These are phyloP conservation scores for Epinotia ramella DNA, from an alignment of 2,888 invertebrate genomes.

Conservation along the genomic window DNA sequence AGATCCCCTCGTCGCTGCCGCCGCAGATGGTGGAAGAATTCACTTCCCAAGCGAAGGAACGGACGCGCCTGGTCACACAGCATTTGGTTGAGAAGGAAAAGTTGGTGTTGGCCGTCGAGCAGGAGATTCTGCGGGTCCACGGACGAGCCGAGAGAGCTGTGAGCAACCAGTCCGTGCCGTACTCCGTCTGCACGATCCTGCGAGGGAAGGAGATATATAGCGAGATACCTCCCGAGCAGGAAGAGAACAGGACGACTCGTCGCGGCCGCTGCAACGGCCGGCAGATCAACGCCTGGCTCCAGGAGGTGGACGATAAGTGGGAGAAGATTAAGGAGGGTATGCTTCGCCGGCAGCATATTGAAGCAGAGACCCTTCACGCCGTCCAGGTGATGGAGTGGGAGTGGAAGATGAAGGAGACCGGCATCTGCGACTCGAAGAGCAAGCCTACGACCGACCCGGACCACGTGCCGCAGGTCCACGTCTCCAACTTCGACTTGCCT, in stretches of 20 bases:
- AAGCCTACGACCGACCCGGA: slow-evolving; percentile 90
- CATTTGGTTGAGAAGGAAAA: slow-evolving; percentile 94
- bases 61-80: slow-evolving; percentile 77
- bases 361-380: slow-evolving; percentile 94
- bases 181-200: slow-evolving; percentile 94
- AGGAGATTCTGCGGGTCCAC: slow-evolving; percentile 95
- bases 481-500: slow-evolving; percentile 84
- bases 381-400: slow-evolving; percentile 97
- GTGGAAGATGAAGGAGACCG: slow-evolving; percentile 93
- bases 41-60: slow-evolving; percentile 91
- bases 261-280: slow-evolving; percentile 94
- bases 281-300: slow-evolving; percentile 93
- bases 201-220: slow-evolving; percentile 96
- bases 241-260: slow-evolving; percentile 91
- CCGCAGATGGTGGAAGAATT: slow-evolving; percentile 90
- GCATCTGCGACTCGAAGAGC: slow-evolving; percentile 90
- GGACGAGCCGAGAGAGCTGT: slow-evolving; percentile 93
- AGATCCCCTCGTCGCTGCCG: slow-evolving; percentile 86
- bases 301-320: slow-evolving; percentile 97
- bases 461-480: slow-evolving; percentile 94
- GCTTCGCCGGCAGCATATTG: slow-evolving; percentile 94
- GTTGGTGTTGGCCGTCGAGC: slow-evolving; percentile 93
- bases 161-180: slow-evolving; percentile 93
- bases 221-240: slow-evolving; percentile 92
- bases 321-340: slow-evolving; percentile 96